These are phyloP conservation scores for Drosophila melanica DNA, from an alignment of 1,140 invertebrate genomes.

Conservation along the genomic window DNA sequence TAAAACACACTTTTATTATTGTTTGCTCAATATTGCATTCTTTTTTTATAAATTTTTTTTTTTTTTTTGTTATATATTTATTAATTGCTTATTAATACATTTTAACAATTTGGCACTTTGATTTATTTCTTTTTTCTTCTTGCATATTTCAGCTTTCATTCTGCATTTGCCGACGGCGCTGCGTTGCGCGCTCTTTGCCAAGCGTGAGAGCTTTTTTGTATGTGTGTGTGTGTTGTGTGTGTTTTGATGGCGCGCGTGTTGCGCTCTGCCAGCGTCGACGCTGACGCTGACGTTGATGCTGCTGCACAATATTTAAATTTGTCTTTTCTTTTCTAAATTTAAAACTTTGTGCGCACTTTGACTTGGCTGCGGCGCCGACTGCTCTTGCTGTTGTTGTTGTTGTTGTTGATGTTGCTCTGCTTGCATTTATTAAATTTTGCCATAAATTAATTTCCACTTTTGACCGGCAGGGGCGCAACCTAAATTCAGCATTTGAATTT, in stretches of 20 bases:
- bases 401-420: conserved; percentile 46
- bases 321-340: conserved; percentile 38
- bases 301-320: conserved; percentile 45
- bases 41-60: neutral
- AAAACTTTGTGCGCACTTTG: conserved; percentile 36
- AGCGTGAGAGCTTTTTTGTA: conserved; percentile 47
- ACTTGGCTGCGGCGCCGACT: conserved; percentile 5
- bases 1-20: conserved; percentile 10
- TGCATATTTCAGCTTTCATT: conserved; percentile 32
- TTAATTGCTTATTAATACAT: conserved; percentile 29
- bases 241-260: conserved; percentile 45
- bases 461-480: no score
- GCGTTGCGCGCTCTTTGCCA: conserved; percentile 28
- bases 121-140: conserved; percentile 9
- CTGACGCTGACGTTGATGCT: conserved; percentile 10
- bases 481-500: conserved; percentile 54
- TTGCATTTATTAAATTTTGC: conserved; percentile 66
- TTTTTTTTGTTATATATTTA: neutral
- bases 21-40: conserved; percentile 29
- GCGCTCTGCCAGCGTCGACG: conserved; percentile 35
- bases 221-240: conserved; percentile 7
- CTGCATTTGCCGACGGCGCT: conserved; percentile 42
- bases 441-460: conserved; percentile 69
- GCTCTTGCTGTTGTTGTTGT: conserved; percentile 5
- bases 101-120: conserved; percentile 56